These are phyloP conservation scores for Propithecus coquereli DNA, from an alignment of 2,113 vertebrate genomes.

Conservation along the genomic window DNA sequence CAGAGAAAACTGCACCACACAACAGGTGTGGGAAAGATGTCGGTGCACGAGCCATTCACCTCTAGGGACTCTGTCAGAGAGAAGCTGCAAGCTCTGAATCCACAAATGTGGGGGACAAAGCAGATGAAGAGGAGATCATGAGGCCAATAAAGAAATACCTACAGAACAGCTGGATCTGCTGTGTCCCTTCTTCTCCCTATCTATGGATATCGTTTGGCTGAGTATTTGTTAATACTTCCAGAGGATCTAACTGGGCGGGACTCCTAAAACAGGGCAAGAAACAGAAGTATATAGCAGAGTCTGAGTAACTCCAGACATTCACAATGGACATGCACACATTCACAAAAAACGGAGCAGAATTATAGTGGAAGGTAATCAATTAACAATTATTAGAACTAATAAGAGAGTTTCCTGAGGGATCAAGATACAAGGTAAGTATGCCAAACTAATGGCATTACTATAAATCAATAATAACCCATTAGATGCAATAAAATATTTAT, in stretches of 20 bases:
- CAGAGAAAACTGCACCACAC: neutral
- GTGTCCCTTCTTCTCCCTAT: neutral
- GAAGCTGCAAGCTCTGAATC: neutral
- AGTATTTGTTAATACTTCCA: neutral
- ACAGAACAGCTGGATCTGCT: neutral
- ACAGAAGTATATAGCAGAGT: neutral
- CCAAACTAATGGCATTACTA: neutral
- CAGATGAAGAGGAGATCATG: neutral
- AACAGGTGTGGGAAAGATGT: neutral
- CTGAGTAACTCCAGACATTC: neutral
- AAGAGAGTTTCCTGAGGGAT: neutral
- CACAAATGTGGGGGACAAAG: neutral
- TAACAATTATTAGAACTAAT: neutral
- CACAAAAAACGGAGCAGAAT: neutral
- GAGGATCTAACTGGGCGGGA: neutral
- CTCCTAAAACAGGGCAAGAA: neutral
- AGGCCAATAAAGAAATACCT: neutral
- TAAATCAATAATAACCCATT: neutral
- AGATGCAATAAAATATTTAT: neutral
- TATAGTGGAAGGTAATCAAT: neutral
- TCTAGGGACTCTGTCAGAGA: neutral
- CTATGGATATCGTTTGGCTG: neutral
- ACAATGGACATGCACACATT: no score
- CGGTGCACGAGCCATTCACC: neutral
- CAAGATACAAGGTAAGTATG: neutral